phyloP scores from a whole-genome alignment of 2,797 vertebrate genomes.

The Synaphobranchus kaupii region DNA sequence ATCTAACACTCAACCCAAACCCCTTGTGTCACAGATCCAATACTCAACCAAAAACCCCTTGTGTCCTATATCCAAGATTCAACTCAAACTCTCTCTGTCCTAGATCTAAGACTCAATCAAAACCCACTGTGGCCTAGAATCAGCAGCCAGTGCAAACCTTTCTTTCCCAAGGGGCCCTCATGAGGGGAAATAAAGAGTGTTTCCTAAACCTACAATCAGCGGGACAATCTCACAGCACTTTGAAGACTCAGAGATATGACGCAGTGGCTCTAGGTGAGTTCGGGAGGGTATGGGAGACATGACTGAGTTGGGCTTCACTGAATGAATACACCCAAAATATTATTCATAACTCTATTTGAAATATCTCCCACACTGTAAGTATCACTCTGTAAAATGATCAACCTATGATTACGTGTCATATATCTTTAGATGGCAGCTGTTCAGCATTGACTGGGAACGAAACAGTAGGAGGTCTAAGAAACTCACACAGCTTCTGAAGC shows the following conservation, averaged over 20 bases:
- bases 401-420: background rate
- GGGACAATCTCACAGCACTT: background rate
- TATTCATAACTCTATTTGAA: background rate
- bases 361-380: background rate
- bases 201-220: no score
- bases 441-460: background rate
- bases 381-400: background rate
- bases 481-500: background rate
- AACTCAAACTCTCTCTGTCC: background rate
- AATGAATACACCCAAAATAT: background rate
- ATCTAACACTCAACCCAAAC: background rate
- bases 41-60: background rate
- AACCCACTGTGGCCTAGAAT: background rate
- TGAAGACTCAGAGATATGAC: background rate
- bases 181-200: no score
- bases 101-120: background rate
- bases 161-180: no score
- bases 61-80: background rate
- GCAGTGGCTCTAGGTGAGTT: background rate
- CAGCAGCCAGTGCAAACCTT: background rate
- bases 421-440: background rate
- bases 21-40: background rate
- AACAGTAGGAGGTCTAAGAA: background rate
- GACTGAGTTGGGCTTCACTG: background rate
- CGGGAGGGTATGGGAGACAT: background rate